A percentile compares a stretch with the other conserved stretches of the same genome.
Conservation (phyloP, 2,797 vertebrate species). For the Orientallactaga sibirica region DNA sequence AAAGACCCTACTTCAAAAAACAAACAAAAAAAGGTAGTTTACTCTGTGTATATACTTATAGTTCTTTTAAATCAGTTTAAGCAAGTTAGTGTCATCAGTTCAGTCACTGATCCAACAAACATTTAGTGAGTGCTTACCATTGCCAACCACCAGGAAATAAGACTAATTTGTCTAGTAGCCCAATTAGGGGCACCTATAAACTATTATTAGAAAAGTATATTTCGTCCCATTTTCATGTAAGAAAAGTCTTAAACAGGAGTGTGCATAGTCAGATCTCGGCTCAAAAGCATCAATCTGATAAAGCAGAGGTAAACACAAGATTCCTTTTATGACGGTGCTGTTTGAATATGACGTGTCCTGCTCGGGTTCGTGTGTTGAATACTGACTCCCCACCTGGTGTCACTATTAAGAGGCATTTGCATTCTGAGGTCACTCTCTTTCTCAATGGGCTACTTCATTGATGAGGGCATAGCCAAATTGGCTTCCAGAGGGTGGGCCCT, state of each 20-base stretch:
- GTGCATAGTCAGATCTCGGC: background rate
- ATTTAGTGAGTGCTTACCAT: background rate
- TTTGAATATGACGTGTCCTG: background rate
- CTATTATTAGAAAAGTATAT: background rate
- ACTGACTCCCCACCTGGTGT: background rate
- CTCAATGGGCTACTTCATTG: background rate
- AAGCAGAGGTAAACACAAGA: background rate
- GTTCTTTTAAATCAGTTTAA: slow-evolving; percentile 6
- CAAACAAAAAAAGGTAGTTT: background rate
- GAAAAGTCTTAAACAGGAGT: background rate
- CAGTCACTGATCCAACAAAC: background rate
- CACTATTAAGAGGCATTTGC: background rate
- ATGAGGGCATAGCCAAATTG: background rate
- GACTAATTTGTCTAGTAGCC: background rate
- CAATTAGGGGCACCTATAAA: background rate
- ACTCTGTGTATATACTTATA: background rate
- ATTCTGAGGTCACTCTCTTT: background rate
- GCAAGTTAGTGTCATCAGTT: background rate
- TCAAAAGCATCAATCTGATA: background rate
- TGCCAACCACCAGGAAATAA: background rate
- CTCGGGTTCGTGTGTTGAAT: background rate
- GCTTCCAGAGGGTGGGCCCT: no score
- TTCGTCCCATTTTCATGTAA: background rate
- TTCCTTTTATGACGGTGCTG: background rate
- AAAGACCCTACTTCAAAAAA: no score